phyloP scores from a whole-genome alignment of 2,888 invertebrate species.

The Platerodrilus igneus region DNA sequence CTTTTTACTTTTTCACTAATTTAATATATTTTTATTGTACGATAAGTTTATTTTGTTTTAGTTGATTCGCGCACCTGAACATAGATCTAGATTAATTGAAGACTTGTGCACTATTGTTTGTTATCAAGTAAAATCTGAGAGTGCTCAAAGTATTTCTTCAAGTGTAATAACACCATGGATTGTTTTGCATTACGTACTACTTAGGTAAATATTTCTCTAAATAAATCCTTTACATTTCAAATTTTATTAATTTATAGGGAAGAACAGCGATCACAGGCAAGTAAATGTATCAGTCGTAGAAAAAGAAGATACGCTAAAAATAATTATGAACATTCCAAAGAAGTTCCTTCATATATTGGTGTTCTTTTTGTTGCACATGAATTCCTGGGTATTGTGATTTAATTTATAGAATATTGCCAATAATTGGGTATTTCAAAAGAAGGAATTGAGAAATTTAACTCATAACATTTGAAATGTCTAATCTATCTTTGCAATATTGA shows the following conservation, averaged over 20 bases:
- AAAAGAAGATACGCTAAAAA: slow-evolving; percentile 34
- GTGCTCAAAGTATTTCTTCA: slow-evolving; percentile 60
- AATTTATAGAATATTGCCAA: too few species aligned
- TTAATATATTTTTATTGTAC: slow-evolving; percentile 35
- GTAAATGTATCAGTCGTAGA: slow-evolving; percentile 43
- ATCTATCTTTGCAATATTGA: too few species aligned
- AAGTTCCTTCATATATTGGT: slow-evolving; percentile 67
- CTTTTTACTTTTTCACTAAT: slow-evolving; percentile 3
- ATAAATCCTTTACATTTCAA: background rate
- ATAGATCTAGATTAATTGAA: slow-evolving; percentile 64
- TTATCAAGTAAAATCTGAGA: slow-evolving; percentile 71
- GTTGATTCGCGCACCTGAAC: slow-evolving; percentile 52
- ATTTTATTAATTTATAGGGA: slow-evolving; percentile 48
- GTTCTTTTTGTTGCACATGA: slow-evolving; percentile 81
- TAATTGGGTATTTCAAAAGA: too few species aligned
- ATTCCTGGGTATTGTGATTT: slow-evolving; percentile 62
- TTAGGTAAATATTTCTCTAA: slow-evolving; percentile 47
- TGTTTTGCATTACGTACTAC: slow-evolving; percentile 72
- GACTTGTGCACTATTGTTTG: slow-evolving; percentile 71
- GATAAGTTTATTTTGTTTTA: slow-evolving; percentile 22
- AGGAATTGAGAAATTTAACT: too few species aligned
- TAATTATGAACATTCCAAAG: slow-evolving; percentile 45
- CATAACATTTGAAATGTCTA: too few species aligned
- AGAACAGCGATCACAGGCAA: slow-evolving; percentile 63
- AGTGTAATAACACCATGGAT: slow-evolving; percentile 78